Conservation (phyloP, 2,797 vertebrate genomes). For the Podarcis lilfordi region DNA sequence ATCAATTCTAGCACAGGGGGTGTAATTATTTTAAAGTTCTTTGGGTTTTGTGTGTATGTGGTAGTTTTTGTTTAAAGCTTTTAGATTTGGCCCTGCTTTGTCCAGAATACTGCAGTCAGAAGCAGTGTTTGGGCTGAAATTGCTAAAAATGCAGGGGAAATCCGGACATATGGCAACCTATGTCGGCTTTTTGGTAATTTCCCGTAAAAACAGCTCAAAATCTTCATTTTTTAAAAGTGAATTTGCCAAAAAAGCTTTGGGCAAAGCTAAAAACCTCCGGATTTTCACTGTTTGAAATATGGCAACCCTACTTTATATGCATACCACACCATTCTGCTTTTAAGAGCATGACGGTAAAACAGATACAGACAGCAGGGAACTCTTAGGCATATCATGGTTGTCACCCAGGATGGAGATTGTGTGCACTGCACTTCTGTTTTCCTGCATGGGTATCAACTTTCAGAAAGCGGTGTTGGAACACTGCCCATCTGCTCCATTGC, state of each 20-base stretch:
- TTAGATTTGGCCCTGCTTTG: neutral
- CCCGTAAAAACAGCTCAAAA: too few relatives aligned
- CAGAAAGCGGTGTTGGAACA: neutral
- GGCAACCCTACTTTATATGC: neutral
- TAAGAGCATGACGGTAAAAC: neutral
- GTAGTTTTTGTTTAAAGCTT: neutral
- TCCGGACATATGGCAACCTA: too few relatives aligned
- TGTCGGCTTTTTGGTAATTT: too few relatives aligned
- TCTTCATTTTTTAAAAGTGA: too few relatives aligned
- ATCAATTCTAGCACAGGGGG: neutral
- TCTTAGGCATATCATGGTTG: neutral
- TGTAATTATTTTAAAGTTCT: neutral
- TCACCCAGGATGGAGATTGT: neutral
- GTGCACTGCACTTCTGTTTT: too few relatives aligned
- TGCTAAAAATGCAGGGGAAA: too few relatives aligned
- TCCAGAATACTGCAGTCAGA: too few relatives aligned
- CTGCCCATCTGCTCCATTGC: neutral
- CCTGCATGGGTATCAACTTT: neutral
- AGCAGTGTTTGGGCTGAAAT: too few relatives aligned
- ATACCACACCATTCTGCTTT: neutral
- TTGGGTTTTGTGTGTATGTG: neutral
- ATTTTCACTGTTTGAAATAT: too few relatives aligned
- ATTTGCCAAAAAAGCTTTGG: too few relatives aligned
- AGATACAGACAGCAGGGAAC: neutral
- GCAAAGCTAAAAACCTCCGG: too few relatives aligned